These are phyloP conservation scores for Aleadryas rufinucha DNA, from an alignment of 2,113 vertebrate genomes.

Conservation along the genomic window DNA sequence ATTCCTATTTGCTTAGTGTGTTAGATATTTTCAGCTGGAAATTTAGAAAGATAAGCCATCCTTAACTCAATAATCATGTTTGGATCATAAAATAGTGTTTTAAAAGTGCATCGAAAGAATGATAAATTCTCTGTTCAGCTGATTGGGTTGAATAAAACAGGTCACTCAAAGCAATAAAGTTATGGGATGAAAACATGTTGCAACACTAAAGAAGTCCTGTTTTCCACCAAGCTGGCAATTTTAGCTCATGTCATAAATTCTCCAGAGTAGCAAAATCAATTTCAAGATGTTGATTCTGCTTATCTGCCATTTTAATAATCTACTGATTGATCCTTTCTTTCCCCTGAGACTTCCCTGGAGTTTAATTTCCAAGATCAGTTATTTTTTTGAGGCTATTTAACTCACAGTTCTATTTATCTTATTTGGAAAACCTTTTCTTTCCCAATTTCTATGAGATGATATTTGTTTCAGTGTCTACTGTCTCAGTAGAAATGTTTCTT, in stretches of 20 bases:
- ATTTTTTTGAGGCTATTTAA: neutral
- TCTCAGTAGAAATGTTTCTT: neutral
- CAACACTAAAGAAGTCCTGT: neutral
- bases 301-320: neutral
- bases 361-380: neutral
- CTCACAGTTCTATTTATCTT: neutral
- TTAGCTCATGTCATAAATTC: neutral
- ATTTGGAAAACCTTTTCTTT: neutral
- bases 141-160: neutral
- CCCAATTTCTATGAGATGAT: neutral
- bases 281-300: neutral
- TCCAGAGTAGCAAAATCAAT: neutral
- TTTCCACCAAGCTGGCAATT: neutral
- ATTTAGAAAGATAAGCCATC: neutral
- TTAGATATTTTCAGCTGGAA: neutral
- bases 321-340: neutral
- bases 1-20: neutral
- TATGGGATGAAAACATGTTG: neutral
- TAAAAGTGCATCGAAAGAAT: neutral
- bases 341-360: neutral
- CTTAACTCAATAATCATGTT: neutral
- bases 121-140: neutral
- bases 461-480: neutral
- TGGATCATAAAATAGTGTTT: neutral
- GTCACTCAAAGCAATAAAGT: neutral